phyloP scores from a whole-genome alignment of 2,797 vertebrate genomes.

The Harpagifer antarcticus region DNA sequence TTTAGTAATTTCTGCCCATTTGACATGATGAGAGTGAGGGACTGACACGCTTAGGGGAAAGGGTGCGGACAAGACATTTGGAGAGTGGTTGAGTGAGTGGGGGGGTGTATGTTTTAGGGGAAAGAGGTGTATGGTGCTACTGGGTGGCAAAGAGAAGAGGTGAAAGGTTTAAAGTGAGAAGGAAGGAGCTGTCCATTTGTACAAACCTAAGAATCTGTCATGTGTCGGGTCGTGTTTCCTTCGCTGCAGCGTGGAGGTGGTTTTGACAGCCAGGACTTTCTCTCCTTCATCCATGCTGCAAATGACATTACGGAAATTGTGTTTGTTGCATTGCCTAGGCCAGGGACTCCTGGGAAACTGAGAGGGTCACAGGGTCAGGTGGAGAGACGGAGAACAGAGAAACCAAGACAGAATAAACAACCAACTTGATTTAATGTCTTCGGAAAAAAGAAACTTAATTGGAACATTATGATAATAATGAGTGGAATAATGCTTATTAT shows the following conservation, averaged over 20 bases:
- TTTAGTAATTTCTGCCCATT: constrained; percentile 95
- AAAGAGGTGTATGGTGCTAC: constrained; percentile 33
- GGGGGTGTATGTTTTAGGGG: constrained; percentile 16
- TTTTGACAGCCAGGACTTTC: constrained; percentile 92
- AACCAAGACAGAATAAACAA: constrained; percentile 31
- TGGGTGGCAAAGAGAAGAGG: constrained; percentile 29
- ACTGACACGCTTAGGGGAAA: constrained; percentile 55
- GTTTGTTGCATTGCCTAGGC: constrained; percentile 89
- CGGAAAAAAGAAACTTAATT: constrained; percentile 4
- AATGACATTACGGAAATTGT: constrained; percentile 99
- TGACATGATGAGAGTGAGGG: constrained; percentile 81
- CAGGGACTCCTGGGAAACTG: constrained; percentile 89
- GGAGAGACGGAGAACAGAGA: constrained; percentile 34
- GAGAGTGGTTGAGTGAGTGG: constrained; percentile 41
- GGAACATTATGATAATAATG: not conserved
- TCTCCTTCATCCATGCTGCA: constrained; percentile 90
- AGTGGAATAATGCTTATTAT: not conserved
- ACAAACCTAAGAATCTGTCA: constrained; percentile 98
- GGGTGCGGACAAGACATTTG: constrained; percentile 58
- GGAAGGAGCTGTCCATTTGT: constrained; percentile 91
- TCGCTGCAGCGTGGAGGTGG: constrained; percentile 82
- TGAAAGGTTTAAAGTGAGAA: constrained; percentile 45
- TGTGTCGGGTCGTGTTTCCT: constrained; percentile 93
- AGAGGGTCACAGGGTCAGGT: constrained; percentile 69
- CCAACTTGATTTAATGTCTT: not conserved